phyloP scores from a whole-genome alignment of 2,888 invertebrate genomes.

The Norana najaformis region DNA sequence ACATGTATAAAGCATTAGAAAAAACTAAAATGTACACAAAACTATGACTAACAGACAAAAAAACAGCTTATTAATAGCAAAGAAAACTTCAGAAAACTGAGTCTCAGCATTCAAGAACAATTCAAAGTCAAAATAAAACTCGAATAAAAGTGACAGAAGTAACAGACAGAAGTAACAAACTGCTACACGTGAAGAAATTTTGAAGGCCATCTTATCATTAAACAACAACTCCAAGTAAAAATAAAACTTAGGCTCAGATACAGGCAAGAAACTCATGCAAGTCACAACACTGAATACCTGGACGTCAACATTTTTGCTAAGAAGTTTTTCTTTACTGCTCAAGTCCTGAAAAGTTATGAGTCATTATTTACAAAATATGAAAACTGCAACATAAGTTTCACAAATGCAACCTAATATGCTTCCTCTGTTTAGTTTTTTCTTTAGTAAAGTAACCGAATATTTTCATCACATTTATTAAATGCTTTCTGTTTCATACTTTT shows the following conservation, averaged over 20 bases:
- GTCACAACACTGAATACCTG: slow-evolving; percentile 21
- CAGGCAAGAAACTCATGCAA: background rate
- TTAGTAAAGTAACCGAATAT: no score
- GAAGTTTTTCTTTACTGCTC: background rate
- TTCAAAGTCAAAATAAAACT: background rate
- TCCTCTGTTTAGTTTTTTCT: background rate
- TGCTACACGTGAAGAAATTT: background rate
- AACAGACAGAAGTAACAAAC: background rate
- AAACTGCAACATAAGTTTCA: background rate
- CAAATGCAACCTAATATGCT: background rate
- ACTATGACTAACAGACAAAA: background rate
- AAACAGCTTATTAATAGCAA: background rate
- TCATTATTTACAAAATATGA: slow-evolving; percentile 7
- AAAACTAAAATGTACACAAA: background rate
- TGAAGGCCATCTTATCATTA: background rate
- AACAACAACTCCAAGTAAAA: background rate
- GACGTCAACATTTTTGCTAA: slow-evolving; percentile 25
- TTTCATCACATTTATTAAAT: background rate
- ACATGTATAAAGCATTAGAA: background rate
- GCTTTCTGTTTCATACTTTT: background rate
- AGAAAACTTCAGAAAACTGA: background rate
- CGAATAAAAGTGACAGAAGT: background rate
- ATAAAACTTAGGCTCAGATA: background rate
- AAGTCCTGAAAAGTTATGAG: slow-evolving; percentile 3
- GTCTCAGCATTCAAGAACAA: background rate